Evolutionary conservation across 2,797 vertebrate genomes (phyloP).

Genomic region (Sebastes flavidus): DNA sequence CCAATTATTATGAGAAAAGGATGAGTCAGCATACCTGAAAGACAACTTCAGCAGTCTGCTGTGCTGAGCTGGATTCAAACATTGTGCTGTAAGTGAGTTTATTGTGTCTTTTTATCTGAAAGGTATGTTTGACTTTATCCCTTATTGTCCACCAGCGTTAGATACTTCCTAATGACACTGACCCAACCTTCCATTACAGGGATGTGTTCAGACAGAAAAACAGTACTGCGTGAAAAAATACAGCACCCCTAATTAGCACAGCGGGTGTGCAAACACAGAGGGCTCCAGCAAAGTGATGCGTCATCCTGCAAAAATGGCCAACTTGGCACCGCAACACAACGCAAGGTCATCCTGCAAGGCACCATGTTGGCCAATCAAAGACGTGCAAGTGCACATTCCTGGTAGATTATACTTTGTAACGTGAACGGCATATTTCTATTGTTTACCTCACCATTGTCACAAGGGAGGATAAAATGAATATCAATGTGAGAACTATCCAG

Average conservation of each 20-base stretch:
- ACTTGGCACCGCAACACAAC: background rate
- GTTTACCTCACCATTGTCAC: background rate
- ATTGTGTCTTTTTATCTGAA: background rate
- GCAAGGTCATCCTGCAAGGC: background rate
- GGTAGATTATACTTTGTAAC: background rate
- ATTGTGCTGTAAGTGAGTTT: background rate
- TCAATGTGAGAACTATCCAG: background rate
- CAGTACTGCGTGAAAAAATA: background rate
- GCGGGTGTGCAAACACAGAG: background rate
- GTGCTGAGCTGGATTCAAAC: background rate
- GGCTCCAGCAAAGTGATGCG: background rate
- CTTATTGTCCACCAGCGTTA: background rate
- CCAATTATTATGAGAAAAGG: background rate
- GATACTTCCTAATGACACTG: background rate
- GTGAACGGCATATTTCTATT: background rate
- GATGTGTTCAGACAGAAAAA: background rate
- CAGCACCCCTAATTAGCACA: background rate
- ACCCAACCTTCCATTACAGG: background rate
- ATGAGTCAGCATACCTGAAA: background rate
- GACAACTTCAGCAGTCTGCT: background rate
- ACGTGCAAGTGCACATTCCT: too few relatives aligned
- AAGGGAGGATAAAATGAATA: background rate
- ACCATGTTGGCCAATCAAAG: background rate
- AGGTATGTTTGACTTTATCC: background rate
- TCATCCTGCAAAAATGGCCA: background rate